Evolutionary conservation across 2,888 invertebrate genomes (phyloP), one percentile per base, ranked within the genome.

Genomic region (Fabriciana adippe): DNA sequence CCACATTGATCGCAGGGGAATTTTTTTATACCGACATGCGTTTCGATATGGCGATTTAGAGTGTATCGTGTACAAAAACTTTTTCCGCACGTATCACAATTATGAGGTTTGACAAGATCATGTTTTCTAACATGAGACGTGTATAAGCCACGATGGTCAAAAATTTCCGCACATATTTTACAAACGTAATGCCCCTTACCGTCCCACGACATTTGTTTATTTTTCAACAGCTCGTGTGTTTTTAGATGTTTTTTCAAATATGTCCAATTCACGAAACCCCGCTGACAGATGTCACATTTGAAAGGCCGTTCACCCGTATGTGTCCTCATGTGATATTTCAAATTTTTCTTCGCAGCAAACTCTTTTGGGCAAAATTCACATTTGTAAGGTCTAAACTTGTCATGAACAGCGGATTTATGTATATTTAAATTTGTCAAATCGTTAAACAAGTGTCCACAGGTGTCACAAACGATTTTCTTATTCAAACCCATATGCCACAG

Each of bases 281-380:
- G 59, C 2, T 31, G 8, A 31, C 77, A 77, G 6, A 62, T 1
- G 0, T 72, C 70, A 21, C 80, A 80, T 6, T 55, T 21, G 57
- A 67, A 78, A 0, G 78, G 76, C 2, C 26, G 67, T 26, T 77
- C 76, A 0, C 75, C 75, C 0, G 73, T 76, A 48, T 81, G 81
- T 0, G 15, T 26, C 1, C 70, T 55, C 1, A 72, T 72, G 35
- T 81, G 81, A 0, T 68, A 50, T 0, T 66, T 68, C 15, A 81
- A 67, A 56, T 72, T 71, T 41, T 77, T 78, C 0, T 78, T 78
- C 1, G 75, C 71, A 0, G 76, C 63, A 31, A 74, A 81, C 0
- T 54, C 66, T 35, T 77, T 79, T 0, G 69, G 13, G 50, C 81
- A 81, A 8, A 70, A 11, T 0, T 67, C 57, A 51, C 81, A 81